These are phyloP conservation scores for Phalacrocorax brasilianus DNA, from an alignment of 2,113 vertebrate species.

Conservation along the genomic window DNA sequence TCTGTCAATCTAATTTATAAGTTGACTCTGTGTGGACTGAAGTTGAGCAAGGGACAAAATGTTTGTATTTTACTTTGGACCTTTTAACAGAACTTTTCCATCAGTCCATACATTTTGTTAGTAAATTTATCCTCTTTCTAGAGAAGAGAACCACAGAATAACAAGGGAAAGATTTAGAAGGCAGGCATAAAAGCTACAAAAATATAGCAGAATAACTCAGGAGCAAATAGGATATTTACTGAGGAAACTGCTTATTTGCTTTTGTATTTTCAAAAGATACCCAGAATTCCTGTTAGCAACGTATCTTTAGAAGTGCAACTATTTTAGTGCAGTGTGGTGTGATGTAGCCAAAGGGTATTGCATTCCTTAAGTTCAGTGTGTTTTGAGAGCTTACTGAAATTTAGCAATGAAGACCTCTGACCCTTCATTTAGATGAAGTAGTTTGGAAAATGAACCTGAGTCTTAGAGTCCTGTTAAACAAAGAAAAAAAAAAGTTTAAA, in stretches of 20 bases:
- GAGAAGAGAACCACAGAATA: neutral
- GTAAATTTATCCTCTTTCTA: neutral
- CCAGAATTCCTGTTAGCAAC: neutral
- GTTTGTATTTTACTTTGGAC: neutral
- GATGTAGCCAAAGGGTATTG: neutral
- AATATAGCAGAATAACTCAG: neutral
- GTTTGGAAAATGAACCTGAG: neutral
- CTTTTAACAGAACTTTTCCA: neutral
- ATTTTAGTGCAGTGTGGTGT: neutral
- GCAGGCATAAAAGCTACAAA: neutral
- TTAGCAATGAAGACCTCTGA: neutral
- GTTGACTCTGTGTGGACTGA: neutral
- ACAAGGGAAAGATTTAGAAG: neutral
- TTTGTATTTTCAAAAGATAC: neutral
- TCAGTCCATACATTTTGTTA: neutral
- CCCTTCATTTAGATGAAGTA: neutral
- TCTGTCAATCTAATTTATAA: neutral
- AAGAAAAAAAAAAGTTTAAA: neutral
- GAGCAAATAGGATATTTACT: neutral
- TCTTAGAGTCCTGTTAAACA: neutral
- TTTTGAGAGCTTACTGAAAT: neutral
- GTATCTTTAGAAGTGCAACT: neutral
- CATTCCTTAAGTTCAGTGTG: neutral
- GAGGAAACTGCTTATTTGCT: neutral
- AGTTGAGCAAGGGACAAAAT: neutral